phyloP scores from a whole-genome alignment of 1,140 invertebrate species.

The Drosophila ironensis region DNA sequence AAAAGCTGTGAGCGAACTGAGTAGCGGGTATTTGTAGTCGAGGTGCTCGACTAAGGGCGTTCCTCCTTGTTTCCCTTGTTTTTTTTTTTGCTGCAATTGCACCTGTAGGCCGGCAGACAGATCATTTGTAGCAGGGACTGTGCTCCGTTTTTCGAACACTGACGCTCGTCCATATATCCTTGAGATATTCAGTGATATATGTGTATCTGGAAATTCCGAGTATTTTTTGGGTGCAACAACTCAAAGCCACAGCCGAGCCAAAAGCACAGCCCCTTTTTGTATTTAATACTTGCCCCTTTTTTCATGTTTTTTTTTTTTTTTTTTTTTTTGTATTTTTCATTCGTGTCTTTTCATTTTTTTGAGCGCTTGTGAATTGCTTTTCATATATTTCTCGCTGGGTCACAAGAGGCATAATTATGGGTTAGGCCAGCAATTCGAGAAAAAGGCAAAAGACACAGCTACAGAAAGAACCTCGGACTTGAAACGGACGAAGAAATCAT shows the following conservation, averaged over 20 bases:
- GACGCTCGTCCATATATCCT: conserved; percentile 31
- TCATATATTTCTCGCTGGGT: conserved; percentile 26
- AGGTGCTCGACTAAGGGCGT: too few species aligned
- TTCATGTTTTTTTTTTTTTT: background rate
- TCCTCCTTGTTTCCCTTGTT: background rate
- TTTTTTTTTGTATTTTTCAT: conserved; percentile 43
- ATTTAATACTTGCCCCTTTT: conserved; percentile 34
- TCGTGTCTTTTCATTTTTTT: conserved; percentile 4
- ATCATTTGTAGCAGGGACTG: conserved; percentile 21
- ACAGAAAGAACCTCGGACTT: background rate
- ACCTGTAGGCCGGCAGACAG: conserved; percentile 21
- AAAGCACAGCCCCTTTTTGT: conserved; percentile 46
- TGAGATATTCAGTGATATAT: conserved; percentile 41
- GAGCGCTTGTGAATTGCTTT: conserved; percentile 20
- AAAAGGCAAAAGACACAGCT: background rate
- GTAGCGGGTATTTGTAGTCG: too few species aligned
- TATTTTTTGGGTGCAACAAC: conserved; percentile 52
- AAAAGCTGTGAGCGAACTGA: too few species aligned
- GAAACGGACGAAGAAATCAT: conserved; percentile 69
- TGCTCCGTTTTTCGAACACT: conserved; percentile 12
- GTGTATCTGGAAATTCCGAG: conserved; percentile 53
- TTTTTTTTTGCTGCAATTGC: conserved; percentile 7
- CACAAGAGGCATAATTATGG: conserved; percentile 68
- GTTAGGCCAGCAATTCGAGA: conserved; percentile 35
- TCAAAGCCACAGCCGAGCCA: conserved; percentile 11